Conservation (phyloP, 2,797 vertebrate species). For the Acanthurus leucopareius region DNA sequence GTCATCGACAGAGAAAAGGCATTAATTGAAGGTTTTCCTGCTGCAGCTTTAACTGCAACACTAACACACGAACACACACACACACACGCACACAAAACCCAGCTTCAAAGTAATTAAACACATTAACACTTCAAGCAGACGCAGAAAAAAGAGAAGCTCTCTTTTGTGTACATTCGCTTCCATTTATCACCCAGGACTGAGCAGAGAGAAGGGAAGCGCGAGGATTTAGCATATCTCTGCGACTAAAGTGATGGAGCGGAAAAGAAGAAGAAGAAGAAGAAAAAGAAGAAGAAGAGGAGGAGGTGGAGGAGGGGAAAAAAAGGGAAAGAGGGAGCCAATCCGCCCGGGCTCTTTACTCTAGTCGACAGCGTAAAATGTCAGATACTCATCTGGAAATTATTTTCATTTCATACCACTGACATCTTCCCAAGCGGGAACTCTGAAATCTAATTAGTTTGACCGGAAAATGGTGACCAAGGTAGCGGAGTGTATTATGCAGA, state of each 20-base stretch:
- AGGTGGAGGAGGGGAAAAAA: neutral
- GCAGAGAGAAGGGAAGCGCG: constrained; percentile 43
- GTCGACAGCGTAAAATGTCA: constrained; percentile 80
- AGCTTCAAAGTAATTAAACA: constrained; percentile 81
- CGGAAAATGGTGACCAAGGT: constrained; percentile 75
- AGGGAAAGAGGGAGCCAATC: constrained; percentile 45
- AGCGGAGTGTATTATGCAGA: constrained; percentile 74
- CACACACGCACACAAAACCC: constrained; percentile 3
- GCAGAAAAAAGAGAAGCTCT: constrained; percentile 54
- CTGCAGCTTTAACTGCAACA: constrained; percentile 51
- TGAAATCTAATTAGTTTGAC: constrained; percentile 85
- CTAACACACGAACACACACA: constrained; percentile 7
- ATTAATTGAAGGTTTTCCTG: constrained; percentile 74
- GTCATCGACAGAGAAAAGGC: constrained; percentile 65
- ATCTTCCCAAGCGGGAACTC: constrained; percentile 74
- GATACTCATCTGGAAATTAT: constrained; percentile 87
- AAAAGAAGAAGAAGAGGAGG: constrained; percentile 10
- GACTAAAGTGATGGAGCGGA: constrained; percentile 71
- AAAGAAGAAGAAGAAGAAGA: constrained; percentile 39
- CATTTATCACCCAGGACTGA: constrained; percentile 69
- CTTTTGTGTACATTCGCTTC: constrained; percentile 74
- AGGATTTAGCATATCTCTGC: constrained; percentile 75
- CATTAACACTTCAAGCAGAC: constrained; percentile 79
- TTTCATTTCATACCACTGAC: constrained; percentile 84
- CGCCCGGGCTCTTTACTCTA: constrained; percentile 70